Conservation (phyloP, 2,888 invertebrate genomes). For the Reticulitermes lucifugus region DNA sequence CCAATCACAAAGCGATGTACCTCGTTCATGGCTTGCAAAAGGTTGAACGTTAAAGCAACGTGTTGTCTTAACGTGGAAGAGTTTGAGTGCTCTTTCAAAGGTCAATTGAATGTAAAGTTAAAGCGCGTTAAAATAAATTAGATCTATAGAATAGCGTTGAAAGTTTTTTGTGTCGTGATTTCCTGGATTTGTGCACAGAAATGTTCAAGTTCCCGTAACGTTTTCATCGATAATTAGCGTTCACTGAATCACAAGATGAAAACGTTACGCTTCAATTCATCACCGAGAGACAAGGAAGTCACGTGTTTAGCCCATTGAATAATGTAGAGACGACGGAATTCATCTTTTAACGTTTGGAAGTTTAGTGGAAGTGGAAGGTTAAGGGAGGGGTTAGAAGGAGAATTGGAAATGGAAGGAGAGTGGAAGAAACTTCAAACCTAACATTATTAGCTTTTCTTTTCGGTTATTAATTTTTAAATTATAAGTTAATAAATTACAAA, state of each 20-base stretch:
- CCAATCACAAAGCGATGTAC: no score
- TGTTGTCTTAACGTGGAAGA: no score
- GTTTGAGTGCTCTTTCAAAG: background rate
- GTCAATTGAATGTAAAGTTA: constrained; percentile 11
- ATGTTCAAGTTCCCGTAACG: background rate
- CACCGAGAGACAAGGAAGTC: background rate
- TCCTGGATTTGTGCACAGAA: background rate
- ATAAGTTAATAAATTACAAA: constrained; percentile 25
- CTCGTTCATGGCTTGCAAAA: no score
- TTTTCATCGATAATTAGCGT: constrained; percentile 25
- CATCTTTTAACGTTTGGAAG: background rate
- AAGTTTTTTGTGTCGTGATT: constrained; percentile 15
- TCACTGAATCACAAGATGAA: constrained; percentile 18
- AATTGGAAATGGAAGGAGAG: no score
- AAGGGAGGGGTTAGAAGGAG: background rate
- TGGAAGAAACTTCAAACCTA: background rate
- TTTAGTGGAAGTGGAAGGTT: background rate
- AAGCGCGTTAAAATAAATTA: constrained; percentile 11
- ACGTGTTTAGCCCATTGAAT: background rate
- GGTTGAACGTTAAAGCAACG: no score
- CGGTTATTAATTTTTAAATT: background rate
- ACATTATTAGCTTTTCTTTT: background rate
- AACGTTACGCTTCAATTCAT: constrained; percentile 19
- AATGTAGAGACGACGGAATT: background rate
- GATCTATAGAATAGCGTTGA: background rate